These are phyloP conservation scores for Ceryle rudis DNA, from an alignment of 2,797 vertebrate species.

Conservation along the genomic window DNA sequence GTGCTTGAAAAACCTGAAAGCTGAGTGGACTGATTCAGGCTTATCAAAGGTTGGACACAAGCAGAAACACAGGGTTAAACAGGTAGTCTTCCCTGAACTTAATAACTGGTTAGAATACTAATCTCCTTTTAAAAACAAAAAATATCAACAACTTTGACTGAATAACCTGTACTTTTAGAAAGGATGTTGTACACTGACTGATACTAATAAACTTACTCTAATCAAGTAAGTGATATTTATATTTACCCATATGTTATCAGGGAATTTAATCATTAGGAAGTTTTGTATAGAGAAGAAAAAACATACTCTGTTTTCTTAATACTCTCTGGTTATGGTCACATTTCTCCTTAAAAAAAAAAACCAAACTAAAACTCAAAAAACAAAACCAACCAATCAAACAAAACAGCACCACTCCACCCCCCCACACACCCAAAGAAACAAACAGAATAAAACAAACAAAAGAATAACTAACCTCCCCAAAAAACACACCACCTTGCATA, in stretches of 20 bases:
- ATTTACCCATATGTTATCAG: neutral
- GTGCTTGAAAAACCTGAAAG: neutral
- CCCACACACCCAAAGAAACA: no score
- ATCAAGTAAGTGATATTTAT: neutral
- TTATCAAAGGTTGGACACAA: neutral
- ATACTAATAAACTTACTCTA: neutral
- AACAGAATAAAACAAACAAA: neutral
- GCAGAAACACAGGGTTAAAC: neutral
- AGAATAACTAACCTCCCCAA: no score
- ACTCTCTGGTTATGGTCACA: neutral
- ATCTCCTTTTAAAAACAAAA: neutral
- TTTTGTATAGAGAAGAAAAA: neutral
- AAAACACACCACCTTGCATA: neutral
- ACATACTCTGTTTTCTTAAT: neutral
- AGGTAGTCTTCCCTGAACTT: neutral
- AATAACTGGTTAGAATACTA: neutral
- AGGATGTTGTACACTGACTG: rapidly evolving
- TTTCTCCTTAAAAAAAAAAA: neutral
- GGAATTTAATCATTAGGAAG: neutral
- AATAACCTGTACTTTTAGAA: neutral
- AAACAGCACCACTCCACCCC: no score
- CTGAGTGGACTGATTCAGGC: neutral
- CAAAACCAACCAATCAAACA: no score
- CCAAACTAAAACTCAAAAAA: no score
- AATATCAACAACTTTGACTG: neutral